phyloP scores from a whole-genome alignment of 2,113 vertebrate species.

The Pleuronectes platessa region DNA sequence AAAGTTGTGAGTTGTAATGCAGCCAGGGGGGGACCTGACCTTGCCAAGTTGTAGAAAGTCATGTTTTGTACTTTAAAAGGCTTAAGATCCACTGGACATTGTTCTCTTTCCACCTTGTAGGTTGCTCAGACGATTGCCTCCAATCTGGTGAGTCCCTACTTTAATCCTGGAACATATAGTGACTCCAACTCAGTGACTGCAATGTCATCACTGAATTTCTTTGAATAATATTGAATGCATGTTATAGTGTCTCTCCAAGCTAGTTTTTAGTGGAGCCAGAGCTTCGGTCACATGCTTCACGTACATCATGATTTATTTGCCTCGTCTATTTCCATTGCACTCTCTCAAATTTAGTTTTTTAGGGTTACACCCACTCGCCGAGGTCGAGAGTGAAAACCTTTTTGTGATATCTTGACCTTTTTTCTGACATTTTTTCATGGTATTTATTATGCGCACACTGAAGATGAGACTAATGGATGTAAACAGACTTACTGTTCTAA shows the following conservation, averaged over 20 bases:
- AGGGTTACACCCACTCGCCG: not conserved
- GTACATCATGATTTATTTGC: not conserved
- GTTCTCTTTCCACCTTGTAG: not conserved
- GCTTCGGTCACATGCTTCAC: not conserved
- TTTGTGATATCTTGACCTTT: too few species aligned
- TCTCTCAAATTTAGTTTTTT: not conserved
- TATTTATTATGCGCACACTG: too few species aligned
- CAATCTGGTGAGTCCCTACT: not conserved
- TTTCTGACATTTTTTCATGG: too few species aligned
- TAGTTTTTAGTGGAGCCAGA: too few species aligned
- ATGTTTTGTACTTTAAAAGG: not conserved
- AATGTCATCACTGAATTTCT: too few species aligned
- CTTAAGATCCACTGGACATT: not conserved
- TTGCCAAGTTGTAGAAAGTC: not conserved
- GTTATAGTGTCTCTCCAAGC: too few species aligned
- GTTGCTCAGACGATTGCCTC: not conserved
- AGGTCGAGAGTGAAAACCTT: too few species aligned
- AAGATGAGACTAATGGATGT: too few species aligned
- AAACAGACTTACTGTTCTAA: too few species aligned
- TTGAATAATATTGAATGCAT: too few species aligned
- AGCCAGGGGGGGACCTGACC: not conserved
- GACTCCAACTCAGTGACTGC: not conserved
- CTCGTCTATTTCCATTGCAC: not conserved
- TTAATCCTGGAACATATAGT: not conserved
- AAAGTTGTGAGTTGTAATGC: not conserved